phyloP scores from a whole-genome alignment of 2,113 vertebrate genomes.

The Eubucco bourcierii region DNA sequence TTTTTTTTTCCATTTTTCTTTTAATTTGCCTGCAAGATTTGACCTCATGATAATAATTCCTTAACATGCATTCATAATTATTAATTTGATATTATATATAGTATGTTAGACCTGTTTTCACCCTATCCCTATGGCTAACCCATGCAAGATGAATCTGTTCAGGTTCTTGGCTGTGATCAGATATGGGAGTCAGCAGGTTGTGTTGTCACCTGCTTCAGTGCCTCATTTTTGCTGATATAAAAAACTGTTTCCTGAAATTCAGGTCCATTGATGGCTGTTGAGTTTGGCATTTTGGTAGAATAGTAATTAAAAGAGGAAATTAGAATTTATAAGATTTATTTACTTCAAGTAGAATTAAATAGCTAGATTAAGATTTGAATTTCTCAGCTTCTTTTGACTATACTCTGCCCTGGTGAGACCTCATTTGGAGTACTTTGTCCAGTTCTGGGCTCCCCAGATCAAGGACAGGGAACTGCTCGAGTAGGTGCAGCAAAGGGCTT shows the following conservation, averaged over 20 bases:
- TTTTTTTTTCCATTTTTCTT: neutral
- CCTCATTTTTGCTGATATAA: neutral
- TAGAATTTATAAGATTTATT: neutral
- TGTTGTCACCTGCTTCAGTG: neutral
- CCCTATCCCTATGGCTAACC: neutral
- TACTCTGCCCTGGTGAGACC: neutral
- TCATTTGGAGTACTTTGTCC: too few species aligned
- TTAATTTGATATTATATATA: neutral
- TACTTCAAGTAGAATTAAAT: neutral
- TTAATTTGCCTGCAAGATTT: neutral
- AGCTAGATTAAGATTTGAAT: neutral
- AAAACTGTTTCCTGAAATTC: neutral
- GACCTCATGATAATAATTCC: neutral
- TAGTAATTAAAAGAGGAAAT: neutral
- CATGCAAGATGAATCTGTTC: neutral
- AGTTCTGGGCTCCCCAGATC: too few species aligned
- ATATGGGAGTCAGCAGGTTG: neutral
- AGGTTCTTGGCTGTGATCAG: neutral
- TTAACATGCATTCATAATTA: neutral
- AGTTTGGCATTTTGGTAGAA: neutral
- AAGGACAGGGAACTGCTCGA: too few species aligned
- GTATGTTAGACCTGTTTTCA: neutral
- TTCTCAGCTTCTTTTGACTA: neutral
- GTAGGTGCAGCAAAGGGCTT: too few species aligned
- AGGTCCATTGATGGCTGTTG: neutral